Base-by-base conservation (phyloP, 2,888 invertebrate genomes). In the Automeris io region DNA sequence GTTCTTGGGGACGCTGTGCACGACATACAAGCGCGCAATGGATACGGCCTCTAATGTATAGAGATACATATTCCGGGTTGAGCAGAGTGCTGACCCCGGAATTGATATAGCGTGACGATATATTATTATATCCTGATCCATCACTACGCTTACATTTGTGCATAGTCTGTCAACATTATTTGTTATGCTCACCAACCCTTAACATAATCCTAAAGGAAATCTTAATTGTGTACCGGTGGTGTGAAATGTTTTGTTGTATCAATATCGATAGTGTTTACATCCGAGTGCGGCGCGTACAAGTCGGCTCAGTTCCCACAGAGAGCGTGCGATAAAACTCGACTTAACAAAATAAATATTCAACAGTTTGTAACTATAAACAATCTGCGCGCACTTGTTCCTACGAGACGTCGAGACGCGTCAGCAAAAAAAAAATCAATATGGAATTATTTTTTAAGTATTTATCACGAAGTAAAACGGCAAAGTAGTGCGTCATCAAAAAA, bases 291-390 rank as follows among this genome's bases (percentile, higher is more conserved):
- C 32, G 39, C 41, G 40, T 37, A 35, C 41, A 47, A 43, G 46
- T 34, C 46, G 47, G 41, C 46, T 45, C 51, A 43, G 77, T 83
- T 83, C 83, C 82, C 85, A 83, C 74, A 61, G 61, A 53, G 61
- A 70, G 68, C 79, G 79, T 77, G 76, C 75, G 76, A 82, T 77
- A 70, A 66, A 63, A 70, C 68, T 56, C 62, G 62, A 67, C 73
- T 60, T 75, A 81, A 78, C 73, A 82, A 83, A 85, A 83, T 83
- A 83, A 85, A 85, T 85, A 82, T 83, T 75, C 76, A 79, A 73
- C 77, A 72, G 71, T 70, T 72, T 70, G 69, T 72, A 54, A 68
- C 63, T 72, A 68, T 80, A 82, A 82, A 81, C 79, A 82, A 77
- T 69, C 67, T 47, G 61, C 51, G 61, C 61, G 59, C 71, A 65